Evolutionary conservation across 2,888 invertebrate species (phyloP), one percentile per base, ranked within the genome.

Genomic region (Encarsia formosa): DNA sequence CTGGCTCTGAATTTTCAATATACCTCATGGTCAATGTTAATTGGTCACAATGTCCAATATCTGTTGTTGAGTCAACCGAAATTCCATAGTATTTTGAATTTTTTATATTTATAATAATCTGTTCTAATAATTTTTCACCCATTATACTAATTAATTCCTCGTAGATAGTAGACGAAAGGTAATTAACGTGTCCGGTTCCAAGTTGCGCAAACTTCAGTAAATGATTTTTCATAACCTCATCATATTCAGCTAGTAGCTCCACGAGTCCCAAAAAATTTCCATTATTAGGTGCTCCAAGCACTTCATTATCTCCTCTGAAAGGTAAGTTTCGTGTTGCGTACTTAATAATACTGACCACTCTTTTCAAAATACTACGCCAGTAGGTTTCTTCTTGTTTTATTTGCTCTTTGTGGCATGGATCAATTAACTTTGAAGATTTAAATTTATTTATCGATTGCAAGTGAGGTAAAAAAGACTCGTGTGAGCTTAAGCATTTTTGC

Each of bases 201-300:
- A 35, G 31, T 31, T 37, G 26, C 2, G 34, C 43, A 52, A 48
- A 32, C n/a, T 43, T 43, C 20, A 24, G 24, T 19, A 53, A 22
- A 37, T 53, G 48, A 22, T 43, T 48, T 40, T 48, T 49, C 18
- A 48, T 41, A 43, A 52, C 47, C 37, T 19, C 19, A 47, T 49
- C 44, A 29, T 52, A 49, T 31, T 34, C 9, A 3, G 34, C 43
- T 31, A 67, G 46, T 18, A 65, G 37, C 57, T 68, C 65, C 13
- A 67, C 39, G 20, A 50, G 40, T 29, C 64, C 62, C 31, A 68
- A 52, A 55, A 59, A 68, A 54, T 68, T 69, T 13, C 65, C 66
- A 61, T 64, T 68, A 34, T 59, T 34, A 18, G 35, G 23, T 6
- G 60, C 58, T 22, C 62, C 60, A 52, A 67, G 55, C 39, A 41